A percentile compares a stretch with the other conserved stretches of the same genome.
phyloP scores from a whole-genome alignment of 2,113 vertebrate genomes.

The Oplegnathus fasciatus region DNA sequence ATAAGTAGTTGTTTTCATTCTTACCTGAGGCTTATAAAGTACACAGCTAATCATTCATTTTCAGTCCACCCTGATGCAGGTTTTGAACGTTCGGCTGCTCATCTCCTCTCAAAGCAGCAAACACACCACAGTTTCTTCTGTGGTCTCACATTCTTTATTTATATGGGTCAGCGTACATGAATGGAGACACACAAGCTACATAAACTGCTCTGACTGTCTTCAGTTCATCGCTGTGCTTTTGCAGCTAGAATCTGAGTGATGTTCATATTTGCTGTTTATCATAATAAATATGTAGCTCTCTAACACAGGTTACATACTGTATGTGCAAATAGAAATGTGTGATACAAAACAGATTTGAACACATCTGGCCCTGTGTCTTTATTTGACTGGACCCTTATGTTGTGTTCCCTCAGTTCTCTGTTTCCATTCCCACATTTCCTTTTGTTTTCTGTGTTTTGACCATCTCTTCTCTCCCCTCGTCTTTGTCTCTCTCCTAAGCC shows the following conservation, averaged over 20 bases:
- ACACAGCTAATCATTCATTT: slow-evolving; percentile 15
- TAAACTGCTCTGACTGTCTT: slow-evolving; percentile 5
- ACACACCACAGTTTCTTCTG: neutral
- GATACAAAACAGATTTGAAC: neutral
- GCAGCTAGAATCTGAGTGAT: neutral
- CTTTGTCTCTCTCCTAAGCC: slow-evolving; percentile 46
- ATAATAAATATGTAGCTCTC: neutral
- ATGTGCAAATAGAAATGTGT: neutral
- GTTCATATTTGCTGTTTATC: slow-evolving; percentile 7
- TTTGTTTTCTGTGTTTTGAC: slow-evolving; percentile 27
- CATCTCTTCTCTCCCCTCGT: slow-evolving; percentile 15
- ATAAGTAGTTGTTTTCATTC: slow-evolving; percentile 13
- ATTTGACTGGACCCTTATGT: slow-evolving; percentile 2
- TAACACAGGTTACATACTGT: neutral
- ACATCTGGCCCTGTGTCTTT: neutral
- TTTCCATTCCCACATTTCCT: slow-evolving; percentile 10
- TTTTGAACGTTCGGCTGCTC: slow-evolving; percentile 18
- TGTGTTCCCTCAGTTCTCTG: neutral
- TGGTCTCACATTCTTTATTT: neutral
- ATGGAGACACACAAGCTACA: neutral
- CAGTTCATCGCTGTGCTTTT: neutral
- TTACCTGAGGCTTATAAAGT: slow-evolving; percentile 11
- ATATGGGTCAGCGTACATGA: slow-evolving; percentile 14
- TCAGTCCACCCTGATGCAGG: slow-evolving; percentile 23
- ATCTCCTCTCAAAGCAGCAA: slow-evolving; percentile 9